A percentile compares a stretch with the other conserved stretches of the same genome.
Evolutionary conservation across 2,113 vertebrate genomes (phyloP).

Genomic region (Sakesphorus luctuosus): DNA sequence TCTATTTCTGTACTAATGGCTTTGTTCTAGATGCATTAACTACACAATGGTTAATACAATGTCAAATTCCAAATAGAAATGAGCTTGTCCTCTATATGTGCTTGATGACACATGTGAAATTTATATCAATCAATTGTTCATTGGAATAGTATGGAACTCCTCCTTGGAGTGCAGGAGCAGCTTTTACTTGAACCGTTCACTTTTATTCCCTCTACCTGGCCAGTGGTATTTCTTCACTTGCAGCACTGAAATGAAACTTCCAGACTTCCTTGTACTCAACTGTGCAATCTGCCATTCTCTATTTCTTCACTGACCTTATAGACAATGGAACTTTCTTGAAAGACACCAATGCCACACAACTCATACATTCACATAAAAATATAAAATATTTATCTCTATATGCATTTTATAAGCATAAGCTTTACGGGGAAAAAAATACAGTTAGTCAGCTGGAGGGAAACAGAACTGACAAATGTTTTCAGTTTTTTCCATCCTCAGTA

Average conservation of each 20-base stretch:
- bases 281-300: neutral
- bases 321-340: neutral
- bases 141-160: neutral
- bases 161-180: neutral
- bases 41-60: neutral
- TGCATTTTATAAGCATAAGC: neutral
- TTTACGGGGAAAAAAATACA: neutral
- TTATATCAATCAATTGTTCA: neutral
- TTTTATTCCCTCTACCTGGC: neutral
- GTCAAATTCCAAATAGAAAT: neutral
- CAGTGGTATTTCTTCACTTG: neutral
- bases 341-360: neutral
- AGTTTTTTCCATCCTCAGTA: conserved; percentile 41
- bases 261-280: neutral
- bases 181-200: neutral
- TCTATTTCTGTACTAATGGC: neutral
- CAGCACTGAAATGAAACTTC: neutral
- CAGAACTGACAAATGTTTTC: conserved; percentile 54
- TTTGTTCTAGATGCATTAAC: neutral
- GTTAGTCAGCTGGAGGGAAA: neutral
- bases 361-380: neutral
- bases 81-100: neutral
- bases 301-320: neutral
- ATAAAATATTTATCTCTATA: neutral
- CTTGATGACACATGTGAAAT: neutral